Percentiles rank a stretch among this genome's conserved stretches.
Evolutionary conservation across 2,113 vertebrate genomes (phyloP).

Genomic region (Odobenus rosmarus): DNA sequence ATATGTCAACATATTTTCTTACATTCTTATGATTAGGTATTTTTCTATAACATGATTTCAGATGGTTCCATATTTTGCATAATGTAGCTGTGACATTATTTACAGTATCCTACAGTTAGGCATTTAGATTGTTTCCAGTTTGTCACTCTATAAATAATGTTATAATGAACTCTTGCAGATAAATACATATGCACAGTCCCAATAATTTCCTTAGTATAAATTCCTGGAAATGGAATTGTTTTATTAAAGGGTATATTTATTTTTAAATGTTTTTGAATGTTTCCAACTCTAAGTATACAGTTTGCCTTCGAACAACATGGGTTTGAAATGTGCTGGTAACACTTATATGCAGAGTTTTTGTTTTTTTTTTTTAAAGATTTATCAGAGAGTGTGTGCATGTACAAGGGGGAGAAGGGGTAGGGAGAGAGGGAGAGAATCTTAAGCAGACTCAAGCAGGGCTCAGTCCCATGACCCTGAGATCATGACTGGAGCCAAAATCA

Average conservation of each 20-base stretch:
- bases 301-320: neutral
- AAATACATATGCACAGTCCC: neutral
- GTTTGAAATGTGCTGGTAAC: neutral
- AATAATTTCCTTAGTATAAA: conserved; percentile 37
- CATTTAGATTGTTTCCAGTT: conserved; percentile 40
- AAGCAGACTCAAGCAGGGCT: neutral
- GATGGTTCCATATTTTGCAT: conserved; percentile 24
- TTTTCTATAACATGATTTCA: conserved; percentile 51
- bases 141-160: conserved; percentile 49
- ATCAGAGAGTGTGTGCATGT: neutral
- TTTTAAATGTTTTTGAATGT: conserved; percentile 31
- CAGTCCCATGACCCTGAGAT: neutral
- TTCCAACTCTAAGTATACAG: neutral
- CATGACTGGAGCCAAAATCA: neutral
- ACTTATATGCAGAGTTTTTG: neutral
- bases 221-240: conserved; percentile 31
- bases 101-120: conserved; percentile 1
- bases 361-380: neutral
- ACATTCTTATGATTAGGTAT: conserved; percentile 27
- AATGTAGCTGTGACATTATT: conserved; percentile 44
- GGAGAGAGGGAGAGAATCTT: neutral
- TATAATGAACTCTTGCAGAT: conserved; percentile 12
- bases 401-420: neutral
- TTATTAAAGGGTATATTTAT: neutral
- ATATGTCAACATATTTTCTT: conserved; percentile 51